These are phyloP conservation scores for Trisateles emortualis DNA, from an alignment of 2,888 invertebrate species.

Conservation along the genomic window DNA sequence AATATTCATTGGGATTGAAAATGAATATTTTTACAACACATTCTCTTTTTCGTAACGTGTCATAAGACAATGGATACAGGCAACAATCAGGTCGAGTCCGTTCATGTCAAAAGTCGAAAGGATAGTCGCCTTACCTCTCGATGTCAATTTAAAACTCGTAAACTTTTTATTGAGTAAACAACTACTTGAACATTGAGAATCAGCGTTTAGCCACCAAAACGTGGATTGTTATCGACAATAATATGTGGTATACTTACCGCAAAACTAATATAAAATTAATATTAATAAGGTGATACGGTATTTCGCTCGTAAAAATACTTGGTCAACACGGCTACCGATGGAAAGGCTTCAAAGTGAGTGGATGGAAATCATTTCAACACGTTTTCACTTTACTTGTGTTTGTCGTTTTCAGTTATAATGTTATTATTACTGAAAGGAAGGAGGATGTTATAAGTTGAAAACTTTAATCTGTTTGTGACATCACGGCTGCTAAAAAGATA, in stretches of 20 bases:
- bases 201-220: slow-evolving; percentile 30
- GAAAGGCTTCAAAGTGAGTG: slow-evolving; percentile 14
- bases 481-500: no score
- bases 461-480: no score
- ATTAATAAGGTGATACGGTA: slow-evolving; percentile 50
- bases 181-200: slow-evolving; percentile 46
- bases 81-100: slow-evolving; percentile 61
- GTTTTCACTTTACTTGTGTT: background rate
- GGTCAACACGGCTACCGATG: slow-evolving; percentile 14
- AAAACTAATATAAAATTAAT: slow-evolving; percentile 38
- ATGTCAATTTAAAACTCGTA: slow-evolving; percentile 77
- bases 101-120: slow-evolving; percentile 78
- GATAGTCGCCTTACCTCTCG: slow-evolving; percentile 55
- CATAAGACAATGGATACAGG: slow-evolving; percentile 59
- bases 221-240: slow-evolving; percentile 40
- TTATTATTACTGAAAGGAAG: no score
- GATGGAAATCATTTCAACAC: slow-evolving; percentile 8
- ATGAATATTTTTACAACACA: no score
- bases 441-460: no score
- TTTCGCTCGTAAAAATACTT: slow-evolving; percentile 44
- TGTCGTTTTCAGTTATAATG: background rate
- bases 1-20: no score
- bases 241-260: slow-evolving; percentile 38
- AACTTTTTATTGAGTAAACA: slow-evolving; percentile 71
- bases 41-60: background rate